Percentiles rank a stretch among this genome's conserved stretches.
Evolutionary conservation across 2,888 invertebrate genomes (phyloP).

Genomic region (Sphaerophoria rueppellii): DNA sequence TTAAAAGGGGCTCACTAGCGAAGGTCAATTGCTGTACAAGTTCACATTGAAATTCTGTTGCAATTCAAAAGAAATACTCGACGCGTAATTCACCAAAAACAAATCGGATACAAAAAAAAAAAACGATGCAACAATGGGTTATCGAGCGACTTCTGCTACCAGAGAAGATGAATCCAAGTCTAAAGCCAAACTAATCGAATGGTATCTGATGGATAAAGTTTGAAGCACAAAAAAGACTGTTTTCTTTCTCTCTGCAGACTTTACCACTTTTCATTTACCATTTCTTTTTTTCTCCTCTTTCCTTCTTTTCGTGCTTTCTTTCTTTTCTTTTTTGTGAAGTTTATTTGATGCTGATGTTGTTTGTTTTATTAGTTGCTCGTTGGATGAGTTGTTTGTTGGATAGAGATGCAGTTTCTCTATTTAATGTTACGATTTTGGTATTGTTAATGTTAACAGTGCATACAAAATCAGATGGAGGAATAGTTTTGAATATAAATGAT

Average conservation of each 20-base stretch:
- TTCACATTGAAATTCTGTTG: constrained; percentile 37
- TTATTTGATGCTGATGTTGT: constrained; percentile 37
- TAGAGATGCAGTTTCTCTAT: constrained; percentile 61
- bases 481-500: background rate
- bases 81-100: constrained; percentile 17
- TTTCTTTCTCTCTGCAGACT: constrained; percentile 37
- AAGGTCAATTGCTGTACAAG: constrained; percentile 25
- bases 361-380: constrained; percentile 35
- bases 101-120: background rate
- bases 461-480: background rate
- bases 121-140: background rate
- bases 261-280: constrained; percentile 54
- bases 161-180: constrained; percentile 68
- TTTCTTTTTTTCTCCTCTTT: constrained; percentile 55
- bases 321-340: constrained; percentile 9
- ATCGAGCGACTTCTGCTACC: constrained; percentile 22
- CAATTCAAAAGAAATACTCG: constrained; percentile 17
- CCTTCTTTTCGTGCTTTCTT: constrained; percentile 40
- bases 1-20: constrained; percentile 27
- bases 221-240: constrained; percentile 51
- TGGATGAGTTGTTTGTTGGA: constrained; percentile 25
- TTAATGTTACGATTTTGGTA: constrained; percentile 25
- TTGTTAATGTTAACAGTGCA: constrained; percentile 1
- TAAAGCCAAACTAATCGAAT: constrained; percentile 73
- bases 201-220: constrained; percentile 58